These are phyloP conservation scores for Drosophila sp. DNA, from an alignment of 1,140 invertebrate species.

Conservation along the genomic window DNA sequence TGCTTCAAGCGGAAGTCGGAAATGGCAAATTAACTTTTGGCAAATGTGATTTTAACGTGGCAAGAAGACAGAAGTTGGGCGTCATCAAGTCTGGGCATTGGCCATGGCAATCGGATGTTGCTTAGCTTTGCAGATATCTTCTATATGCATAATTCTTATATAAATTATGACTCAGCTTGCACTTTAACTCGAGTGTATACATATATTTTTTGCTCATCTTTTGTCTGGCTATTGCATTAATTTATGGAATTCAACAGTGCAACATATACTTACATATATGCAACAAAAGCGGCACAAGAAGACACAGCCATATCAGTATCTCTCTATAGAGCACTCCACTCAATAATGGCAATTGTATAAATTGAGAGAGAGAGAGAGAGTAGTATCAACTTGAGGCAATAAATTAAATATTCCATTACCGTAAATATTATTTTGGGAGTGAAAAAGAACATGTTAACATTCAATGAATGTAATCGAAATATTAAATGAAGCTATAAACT, in stretches of 20 bases:
- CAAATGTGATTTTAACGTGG: slow-evolving; percentile 52
- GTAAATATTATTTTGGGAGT: background rate
- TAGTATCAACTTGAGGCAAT: background rate
- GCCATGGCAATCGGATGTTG: slow-evolving; percentile 40
- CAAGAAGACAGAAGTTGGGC: slow-evolving; percentile 22
- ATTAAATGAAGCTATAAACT: slow-evolving; percentile 1
- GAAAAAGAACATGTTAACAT: background rate
- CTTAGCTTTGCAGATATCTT: slow-evolving; percentile 7
- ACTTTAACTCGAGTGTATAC: background rate
- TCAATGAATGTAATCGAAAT: background rate
- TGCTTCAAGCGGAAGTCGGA: slow-evolving; percentile 55
- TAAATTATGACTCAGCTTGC: background rate
- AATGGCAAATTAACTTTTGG: slow-evolving; percentile 71
- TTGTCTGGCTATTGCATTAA: slow-evolving; percentile 6
- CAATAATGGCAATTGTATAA: background rate
- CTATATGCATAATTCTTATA: background rate
- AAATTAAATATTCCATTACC: slow-evolving; percentile 1
- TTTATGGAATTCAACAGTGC: slow-evolving; percentile 14
- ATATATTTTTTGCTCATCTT: slow-evolving; percentile 10
- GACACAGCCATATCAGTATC: slow-evolving; percentile 1
- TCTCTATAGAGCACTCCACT: background rate
- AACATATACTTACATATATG: background rate
- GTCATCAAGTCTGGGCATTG: slow-evolving; percentile 55
- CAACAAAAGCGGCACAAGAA: background rate
- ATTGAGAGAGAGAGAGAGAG: background rate